Percentiles rank a stretch among this genome's conserved stretches.
Conservation (phyloP, 2,797 vertebrate genomes). For the Etheostoma nigrum region DNA sequence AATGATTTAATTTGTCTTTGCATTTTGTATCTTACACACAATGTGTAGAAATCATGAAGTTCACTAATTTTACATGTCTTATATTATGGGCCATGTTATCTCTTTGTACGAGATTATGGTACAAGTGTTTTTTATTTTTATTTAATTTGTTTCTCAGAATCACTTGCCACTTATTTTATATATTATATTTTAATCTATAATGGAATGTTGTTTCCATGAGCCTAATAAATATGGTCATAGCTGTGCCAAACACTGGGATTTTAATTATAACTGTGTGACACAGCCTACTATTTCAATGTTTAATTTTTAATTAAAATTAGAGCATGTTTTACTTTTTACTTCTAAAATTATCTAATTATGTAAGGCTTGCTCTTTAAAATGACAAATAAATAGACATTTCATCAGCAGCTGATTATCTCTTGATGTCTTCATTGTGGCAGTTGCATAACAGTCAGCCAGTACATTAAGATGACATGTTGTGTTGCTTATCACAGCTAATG, state of each 20-base stretch:
- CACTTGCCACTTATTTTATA: conserved; percentile 30
- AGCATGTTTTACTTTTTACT: conserved; percentile 27
- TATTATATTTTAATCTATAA: conserved; percentile 22
- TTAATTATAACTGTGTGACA: conserved; percentile 44
- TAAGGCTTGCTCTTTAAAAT: conserved; percentile 54
- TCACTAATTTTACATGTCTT: conserved; percentile 17
- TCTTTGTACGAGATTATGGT: conserved; percentile 21
- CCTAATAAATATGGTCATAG: background rate
- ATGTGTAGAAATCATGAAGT: conserved; percentile 47
- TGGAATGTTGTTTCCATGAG: conserved; percentile 30
- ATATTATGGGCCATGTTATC: conserved; percentile 24
- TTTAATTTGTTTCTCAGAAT: conserved; percentile 22
- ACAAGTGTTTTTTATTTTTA: background rate
- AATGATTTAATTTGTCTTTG: conserved; percentile 36
- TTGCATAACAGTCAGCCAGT: conserved; percentile 46
- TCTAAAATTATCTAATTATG: conserved; percentile 41
- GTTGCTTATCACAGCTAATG: conserved; percentile 46
- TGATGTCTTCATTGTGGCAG: conserved; percentile 74
- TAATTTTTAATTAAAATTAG: conserved; percentile 8
- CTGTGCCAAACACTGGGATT: conserved; percentile 17
- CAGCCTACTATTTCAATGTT: conserved; percentile 27
- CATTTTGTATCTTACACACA: conserved; percentile 38
- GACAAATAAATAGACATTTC: conserved; percentile 78
- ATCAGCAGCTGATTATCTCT: conserved; percentile 64
- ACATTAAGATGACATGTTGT: conserved; percentile 36